Conservation (phyloP, 2,113 vertebrate species). For the Coturnix japonica region DNA sequence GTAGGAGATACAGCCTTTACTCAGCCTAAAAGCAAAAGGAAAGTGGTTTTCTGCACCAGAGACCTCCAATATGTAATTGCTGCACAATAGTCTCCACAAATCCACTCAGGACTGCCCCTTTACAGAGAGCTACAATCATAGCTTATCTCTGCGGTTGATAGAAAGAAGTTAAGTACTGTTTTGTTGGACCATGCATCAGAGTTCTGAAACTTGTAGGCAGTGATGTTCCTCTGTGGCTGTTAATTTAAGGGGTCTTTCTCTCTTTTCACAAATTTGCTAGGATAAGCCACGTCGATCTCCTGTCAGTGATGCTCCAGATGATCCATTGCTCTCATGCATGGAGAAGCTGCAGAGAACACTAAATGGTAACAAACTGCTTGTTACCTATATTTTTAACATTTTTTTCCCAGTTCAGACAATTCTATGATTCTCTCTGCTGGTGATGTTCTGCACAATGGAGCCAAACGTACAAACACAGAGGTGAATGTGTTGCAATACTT, state of each 20-base stretch:
- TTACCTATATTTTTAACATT: not conserved
- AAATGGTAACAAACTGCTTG: slow-evolving; percentile 72
- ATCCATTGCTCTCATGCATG: slow-evolving; percentile 73
- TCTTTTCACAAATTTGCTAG: slow-evolving; percentile 33
- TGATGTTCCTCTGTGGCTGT: not conserved
- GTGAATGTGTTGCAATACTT: not conserved
- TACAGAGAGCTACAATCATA: not conserved
- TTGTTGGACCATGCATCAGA: not conserved
- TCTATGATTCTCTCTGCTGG: not conserved
- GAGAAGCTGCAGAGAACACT: slow-evolving; percentile 81
- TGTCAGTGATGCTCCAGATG: not conserved
- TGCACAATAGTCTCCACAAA: not conserved
- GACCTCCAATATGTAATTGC: not conserved
- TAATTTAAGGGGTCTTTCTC: not conserved
- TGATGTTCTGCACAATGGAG: not conserved
- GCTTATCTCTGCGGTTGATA: not conserved
- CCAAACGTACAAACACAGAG: not conserved
- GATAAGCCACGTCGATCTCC: slow-evolving; percentile 14
- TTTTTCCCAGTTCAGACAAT: not conserved
- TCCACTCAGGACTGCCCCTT: not conserved
- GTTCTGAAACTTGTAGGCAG: not conserved
- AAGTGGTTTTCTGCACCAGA: not conserved
- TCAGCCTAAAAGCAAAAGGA: not conserved
- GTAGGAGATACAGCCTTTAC: not conserved
- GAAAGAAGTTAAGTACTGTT: not conserved